These are phyloP conservation scores for Toxotes lorentzi DNA, from an alignment of 2,797 vertebrate genomes.

Conservation along the genomic window DNA sequence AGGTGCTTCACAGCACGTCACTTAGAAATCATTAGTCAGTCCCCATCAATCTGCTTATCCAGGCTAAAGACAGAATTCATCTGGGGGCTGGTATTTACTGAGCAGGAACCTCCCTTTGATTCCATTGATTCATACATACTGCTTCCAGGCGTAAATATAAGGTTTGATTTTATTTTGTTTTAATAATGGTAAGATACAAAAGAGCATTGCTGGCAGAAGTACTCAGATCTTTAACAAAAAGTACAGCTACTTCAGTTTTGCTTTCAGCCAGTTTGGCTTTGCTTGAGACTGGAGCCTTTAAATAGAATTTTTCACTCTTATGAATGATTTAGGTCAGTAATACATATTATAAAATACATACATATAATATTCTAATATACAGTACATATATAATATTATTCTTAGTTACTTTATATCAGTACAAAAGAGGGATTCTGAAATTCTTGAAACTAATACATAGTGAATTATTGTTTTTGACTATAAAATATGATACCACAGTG, in stretches of 20 bases:
- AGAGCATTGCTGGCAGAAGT: neutral
- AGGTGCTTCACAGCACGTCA: conserved; percentile 56
- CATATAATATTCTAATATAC: neutral
- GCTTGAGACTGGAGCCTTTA: no score
- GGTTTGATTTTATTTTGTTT: conserved; percentile 18
- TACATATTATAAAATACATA: neutral
- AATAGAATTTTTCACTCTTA: no score
- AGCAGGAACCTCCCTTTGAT: conserved; percentile 46
- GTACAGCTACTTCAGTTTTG: no score
- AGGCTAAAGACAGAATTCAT: conserved; percentile 37
- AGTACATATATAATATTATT: no score
- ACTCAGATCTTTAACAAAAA: neutral
- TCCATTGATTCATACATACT: conserved; percentile 49
- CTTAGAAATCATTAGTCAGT: conserved; percentile 55
- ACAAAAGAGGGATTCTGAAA: neutral
- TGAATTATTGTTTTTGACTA: neutral
- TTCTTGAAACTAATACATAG: neutral
- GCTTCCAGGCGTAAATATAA: conserved; percentile 35
- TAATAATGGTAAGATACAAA: neutral
- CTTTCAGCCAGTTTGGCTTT: no score
- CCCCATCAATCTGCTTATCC: conserved; percentile 53
- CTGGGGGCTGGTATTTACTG: conserved; percentile 56
- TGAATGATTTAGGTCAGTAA: no score
- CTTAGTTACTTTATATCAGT: neutral
- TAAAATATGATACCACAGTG: conserved; percentile 26